These are phyloP conservation scores for Dendropsophus ebraccatus DNA, from an alignment of 2,113 vertebrate genomes.

Conservation along the genomic window DNA sequence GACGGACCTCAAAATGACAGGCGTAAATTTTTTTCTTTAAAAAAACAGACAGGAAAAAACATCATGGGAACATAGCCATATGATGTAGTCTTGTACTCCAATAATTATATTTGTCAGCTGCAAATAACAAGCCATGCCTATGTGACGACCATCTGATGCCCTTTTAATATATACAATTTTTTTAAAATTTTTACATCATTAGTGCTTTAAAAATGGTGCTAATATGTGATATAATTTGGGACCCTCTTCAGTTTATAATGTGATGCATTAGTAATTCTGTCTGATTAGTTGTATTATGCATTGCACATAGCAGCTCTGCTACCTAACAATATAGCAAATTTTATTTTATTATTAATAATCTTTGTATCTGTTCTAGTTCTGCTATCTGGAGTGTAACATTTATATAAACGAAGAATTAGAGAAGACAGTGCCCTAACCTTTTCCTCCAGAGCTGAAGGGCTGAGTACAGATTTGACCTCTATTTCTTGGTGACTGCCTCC, in stretches of 20 bases:
- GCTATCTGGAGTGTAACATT: background rate
- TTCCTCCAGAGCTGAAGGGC: background rate
- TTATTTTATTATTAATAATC: background rate
- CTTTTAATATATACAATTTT: background rate
- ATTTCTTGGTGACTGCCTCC: constrained; percentile 4
- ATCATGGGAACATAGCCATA: too few species aligned
- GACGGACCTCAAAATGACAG: too few species aligned
- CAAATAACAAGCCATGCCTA: background rate
- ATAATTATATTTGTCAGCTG: too few species aligned
- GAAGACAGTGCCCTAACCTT: background rate
- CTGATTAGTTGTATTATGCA: background rate
- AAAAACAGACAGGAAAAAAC: too few species aligned
- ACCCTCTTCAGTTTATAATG: background rate
- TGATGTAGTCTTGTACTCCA: too few species aligned
- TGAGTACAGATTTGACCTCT: constrained; percentile 18
- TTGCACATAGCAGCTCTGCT: background rate
- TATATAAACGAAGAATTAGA: background rate
- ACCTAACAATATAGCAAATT: background rate
- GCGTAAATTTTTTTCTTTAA: too few species aligned
- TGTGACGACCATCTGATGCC: background rate
- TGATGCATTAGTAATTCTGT: background rate
- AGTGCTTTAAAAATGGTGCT: background rate
- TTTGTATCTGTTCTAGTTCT: background rate
- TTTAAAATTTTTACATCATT: too few species aligned
- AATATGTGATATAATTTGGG: background rate